Evolutionary conservation across 2,113 vertebrate genomes (phyloP), one percentile per base, ranked within the genome.

Genomic region (Mugil cephalus): DNA sequence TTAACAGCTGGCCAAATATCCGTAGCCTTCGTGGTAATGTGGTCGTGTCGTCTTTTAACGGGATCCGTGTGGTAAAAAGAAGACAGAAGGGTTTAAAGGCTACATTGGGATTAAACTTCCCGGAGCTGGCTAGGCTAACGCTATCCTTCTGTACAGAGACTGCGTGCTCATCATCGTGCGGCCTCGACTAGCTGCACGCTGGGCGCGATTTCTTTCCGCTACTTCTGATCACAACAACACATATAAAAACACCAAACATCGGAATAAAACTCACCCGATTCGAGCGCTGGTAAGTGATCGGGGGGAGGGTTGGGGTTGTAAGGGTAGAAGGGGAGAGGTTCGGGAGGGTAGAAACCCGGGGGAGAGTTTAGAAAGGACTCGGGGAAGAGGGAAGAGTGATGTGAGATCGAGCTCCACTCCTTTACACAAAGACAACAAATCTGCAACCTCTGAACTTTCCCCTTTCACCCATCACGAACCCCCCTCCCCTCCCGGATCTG

Each of bases 301-400:
- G 93, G 93, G 92, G 92, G 60, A 90, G 92, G 93, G 91, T 90
- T 91, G 90, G 93, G 94, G 93, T 94, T 93, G 78, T 91, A 68
- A 93, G 94, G 94, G 93, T 93, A 91, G 88, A 93, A 92, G 93
- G 93, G 93, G 94, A 93, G 88, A 94, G 94, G 94, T 94, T 93
- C 82, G 93, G 93, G 93, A 93, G 94, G 94, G 94, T 92, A 90
- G 88, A 90, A 76, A 92, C 92, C 93, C 91, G 90, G 92, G 93
- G 93, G 89, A 94, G 93, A 94, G 93, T 94, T 94, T 90, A 85
- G 87, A 94, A 84, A 95, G 94, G 94, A 94, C 85, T 93, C 92
- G 93, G 93, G 94, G 93, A 94, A 93, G 88, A 94, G 94, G 93
- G 93, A 94, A 94, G 90, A 92, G 93, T 91, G 91, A 91, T 92